Percentiles rank a stretch among this genome's conserved stretches.
phyloP scores from a whole-genome alignment of 2,888 invertebrate genomes.

The Atethmia centrago region DNA sequence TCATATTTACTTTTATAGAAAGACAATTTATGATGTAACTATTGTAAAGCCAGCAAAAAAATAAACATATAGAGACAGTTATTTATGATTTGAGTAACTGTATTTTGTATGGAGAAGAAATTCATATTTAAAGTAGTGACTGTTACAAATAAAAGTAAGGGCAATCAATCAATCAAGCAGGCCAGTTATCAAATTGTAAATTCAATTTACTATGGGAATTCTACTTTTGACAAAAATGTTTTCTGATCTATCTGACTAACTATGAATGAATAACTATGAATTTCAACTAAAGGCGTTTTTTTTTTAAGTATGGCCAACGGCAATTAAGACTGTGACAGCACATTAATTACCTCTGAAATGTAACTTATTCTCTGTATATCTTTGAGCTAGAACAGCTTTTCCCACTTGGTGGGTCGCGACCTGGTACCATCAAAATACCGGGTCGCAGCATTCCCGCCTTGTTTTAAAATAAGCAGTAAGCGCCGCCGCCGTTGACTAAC shows the following conservation, averaged over 20 bases:
- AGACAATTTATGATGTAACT: background rate
- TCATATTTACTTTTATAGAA: conserved; percentile 20
- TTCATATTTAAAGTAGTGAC: background rate
- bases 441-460: no score
- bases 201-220: background rate
- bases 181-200: background rate
- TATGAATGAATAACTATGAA: no score
- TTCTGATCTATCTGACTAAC: background rate
- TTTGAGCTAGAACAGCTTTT: no score
- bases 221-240: no score
- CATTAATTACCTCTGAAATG: background rate
- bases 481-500: no score
- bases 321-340: background rate
- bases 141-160: background rate
- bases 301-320: background rate
- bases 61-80: background rate
- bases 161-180: no score
- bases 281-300: background rate
- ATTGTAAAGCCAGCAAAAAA: background rate
- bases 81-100: background rate
- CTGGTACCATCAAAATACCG: no score
- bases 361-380: background rate
- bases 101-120: background rate
- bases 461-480: no score
- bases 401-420: no score